Evolutionary conservation across 2,888 invertebrate genomes (phyloP).

Genomic region (Apamea epomidion): DNA sequence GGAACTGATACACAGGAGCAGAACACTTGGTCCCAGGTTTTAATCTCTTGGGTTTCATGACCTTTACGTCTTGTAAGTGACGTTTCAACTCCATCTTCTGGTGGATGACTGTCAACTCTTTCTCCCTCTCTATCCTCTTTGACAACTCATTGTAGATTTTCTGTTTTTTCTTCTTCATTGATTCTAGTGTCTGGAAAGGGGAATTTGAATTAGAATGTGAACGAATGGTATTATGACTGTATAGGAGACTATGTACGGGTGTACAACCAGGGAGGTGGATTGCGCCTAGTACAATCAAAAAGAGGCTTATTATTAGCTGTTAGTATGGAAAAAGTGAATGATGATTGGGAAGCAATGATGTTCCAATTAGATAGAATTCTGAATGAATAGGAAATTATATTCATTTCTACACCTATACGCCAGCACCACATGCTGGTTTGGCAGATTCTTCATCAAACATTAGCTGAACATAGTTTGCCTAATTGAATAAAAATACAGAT

Average conservation of each 20-base stretch:
- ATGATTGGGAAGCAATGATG: no score
- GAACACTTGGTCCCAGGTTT: slow-evolving; percentile 91
- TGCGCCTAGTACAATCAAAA: not conserved
- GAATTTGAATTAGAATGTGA: not conserved
- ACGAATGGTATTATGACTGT: not conserved
- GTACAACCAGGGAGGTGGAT: not conserved
- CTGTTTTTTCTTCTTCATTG: slow-evolving; percentile 91
- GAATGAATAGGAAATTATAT: not conserved
- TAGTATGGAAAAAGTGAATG: not conserved
- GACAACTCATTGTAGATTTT: slow-evolving; percentile 93
- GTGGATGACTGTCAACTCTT: slow-evolving; percentile 93
- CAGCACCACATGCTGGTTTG: no score
- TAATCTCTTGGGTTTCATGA: slow-evolving; percentile 92
- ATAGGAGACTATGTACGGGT: not conserved
- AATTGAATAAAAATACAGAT: not conserved
- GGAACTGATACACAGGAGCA: slow-evolving; percentile 95
- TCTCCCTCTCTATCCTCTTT: slow-evolving; percentile 94
- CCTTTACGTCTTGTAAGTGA: slow-evolving; percentile 92
- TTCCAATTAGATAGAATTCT: not conserved
- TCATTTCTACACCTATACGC: no score
- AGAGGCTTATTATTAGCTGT: not conserved
- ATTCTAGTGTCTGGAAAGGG: slow-evolving; percentile 80
- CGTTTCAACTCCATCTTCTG: slow-evolving; percentile 94
- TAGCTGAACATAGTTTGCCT: not conserved
- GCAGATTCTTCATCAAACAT: not conserved